These are phyloP conservation scores for Semotilus atromaculatus DNA, from an alignment of 2,797 vertebrate species.

Conservation along the genomic window DNA sequence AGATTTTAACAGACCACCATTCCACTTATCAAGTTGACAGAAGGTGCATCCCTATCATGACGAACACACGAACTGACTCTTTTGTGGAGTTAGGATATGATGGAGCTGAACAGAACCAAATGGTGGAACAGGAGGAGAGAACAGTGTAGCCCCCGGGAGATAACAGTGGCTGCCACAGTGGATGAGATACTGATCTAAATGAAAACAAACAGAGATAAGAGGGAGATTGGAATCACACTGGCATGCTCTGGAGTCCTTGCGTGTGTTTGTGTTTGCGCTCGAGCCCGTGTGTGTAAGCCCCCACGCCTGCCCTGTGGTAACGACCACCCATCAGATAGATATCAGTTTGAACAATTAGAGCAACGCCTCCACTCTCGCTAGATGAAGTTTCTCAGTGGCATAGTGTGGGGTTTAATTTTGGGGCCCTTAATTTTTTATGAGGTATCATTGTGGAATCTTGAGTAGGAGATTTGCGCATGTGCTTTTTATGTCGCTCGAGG, in stretches of 20 bases:
- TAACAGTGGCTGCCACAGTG: slow-evolving; percentile 50
- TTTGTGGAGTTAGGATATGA: slow-evolving; percentile 43
- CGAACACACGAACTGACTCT: slow-evolving; percentile 26
- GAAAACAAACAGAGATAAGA: slow-evolving; percentile 57
- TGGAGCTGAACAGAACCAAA: slow-evolving; percentile 53
- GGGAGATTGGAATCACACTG: slow-evolving; percentile 45
- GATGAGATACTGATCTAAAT: slow-evolving; percentile 59
- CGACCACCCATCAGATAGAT: slow-evolving; percentile 55
- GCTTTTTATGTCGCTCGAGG: slow-evolving; percentile 29
- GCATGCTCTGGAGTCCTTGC: slow-evolving; percentile 33
- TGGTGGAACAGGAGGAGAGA: slow-evolving; percentile 47
- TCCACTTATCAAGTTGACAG: slow-evolving; percentile 36
- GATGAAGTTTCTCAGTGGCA: slow-evolving; percentile 41
- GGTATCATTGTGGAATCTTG: slow-evolving; percentile 40
- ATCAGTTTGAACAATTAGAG: slow-evolving; percentile 55
- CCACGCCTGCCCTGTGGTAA: slow-evolving; percentile 18
- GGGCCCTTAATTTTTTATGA: slow-evolving; percentile 49
- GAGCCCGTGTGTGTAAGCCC: slow-evolving; percentile 11
- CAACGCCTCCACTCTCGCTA: slow-evolving; percentile 17
- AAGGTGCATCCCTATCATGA: slow-evolving; percentile 27
- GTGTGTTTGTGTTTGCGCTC: slow-evolving; percentile 43
- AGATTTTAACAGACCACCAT: slow-evolving; percentile 19
- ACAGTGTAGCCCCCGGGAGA: slow-evolving; percentile 54
- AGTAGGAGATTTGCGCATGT: slow-evolving; percentile 33
- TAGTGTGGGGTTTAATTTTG: slow-evolving; percentile 53